These are phyloP conservation scores for Austrolebias charrua DNA, from an alignment of 2,797 vertebrate species.

Conservation along the genomic window DNA sequence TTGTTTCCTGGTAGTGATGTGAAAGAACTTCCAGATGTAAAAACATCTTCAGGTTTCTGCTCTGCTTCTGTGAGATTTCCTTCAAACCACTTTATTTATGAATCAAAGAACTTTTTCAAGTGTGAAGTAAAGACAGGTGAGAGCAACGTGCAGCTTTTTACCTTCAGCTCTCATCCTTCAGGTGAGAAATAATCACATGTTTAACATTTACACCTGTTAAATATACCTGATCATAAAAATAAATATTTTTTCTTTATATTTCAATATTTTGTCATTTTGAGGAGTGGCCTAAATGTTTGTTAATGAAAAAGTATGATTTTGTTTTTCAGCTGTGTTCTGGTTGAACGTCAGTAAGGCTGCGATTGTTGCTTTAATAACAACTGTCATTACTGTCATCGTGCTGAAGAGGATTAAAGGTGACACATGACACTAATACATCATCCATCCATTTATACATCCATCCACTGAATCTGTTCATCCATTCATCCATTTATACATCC, in stretches of 20 bases:
- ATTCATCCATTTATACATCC: no score
- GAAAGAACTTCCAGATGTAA: neutral
- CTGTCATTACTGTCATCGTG: no score
- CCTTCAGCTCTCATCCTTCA: neutral
- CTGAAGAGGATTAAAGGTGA: no score
- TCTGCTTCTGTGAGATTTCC: neutral
- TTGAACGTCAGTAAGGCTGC: no score
- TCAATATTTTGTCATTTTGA: no score
- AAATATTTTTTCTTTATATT: neutral
- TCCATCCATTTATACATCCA: no score
- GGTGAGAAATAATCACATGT: neutral
- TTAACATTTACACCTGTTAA: neutral
- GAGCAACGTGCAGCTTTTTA: neutral
- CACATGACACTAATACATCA: no score
- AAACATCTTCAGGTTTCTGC: neutral
- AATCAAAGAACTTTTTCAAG: accelerated
- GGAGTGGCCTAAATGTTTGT: no score
- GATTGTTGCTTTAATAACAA: no score
- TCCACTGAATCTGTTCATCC: no score
- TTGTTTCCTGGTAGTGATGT: neutral
- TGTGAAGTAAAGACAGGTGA: constrained; percentile 1
- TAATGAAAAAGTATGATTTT: no score
- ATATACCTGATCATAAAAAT: neutral
- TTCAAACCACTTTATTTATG: neutral
- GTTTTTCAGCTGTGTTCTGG: no score